A percentile compares a stretch with the other conserved stretches of the same genome.
These are phyloP conservation scores for Rhopalosiphum padi DNA, from an alignment of 1,140 invertebrate genomes.

Conservation along the genomic window DNA sequence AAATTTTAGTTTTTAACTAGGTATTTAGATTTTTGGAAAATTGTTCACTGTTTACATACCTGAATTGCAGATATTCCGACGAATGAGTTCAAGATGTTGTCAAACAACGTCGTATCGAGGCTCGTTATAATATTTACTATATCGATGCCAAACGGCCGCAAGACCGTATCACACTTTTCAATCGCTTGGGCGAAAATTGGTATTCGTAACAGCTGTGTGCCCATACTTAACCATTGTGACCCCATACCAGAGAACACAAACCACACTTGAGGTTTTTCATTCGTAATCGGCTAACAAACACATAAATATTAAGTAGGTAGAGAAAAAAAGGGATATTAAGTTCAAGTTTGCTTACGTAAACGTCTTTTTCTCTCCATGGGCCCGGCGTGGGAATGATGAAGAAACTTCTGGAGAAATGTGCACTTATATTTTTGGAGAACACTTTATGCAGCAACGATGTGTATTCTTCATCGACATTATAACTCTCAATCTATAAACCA, in stretches of 20 bases:
- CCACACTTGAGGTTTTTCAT: conserved; percentile 53
- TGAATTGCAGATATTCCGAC: conserved; percentile 82
- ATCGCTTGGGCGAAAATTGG: conserved; percentile 74
- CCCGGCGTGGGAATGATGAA: conserved; percentile 25
- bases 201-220: conserved; percentile 69
- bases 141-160: conserved; percentile 69
- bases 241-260: conserved; percentile 75
- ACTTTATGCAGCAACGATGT: not conserved
- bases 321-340: not conserved
- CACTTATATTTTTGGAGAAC: conserved; percentile 18
- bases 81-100: conserved; percentile 73
- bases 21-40: not conserved
- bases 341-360: not conserved
- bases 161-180: conserved; percentile 66
- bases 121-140: conserved; percentile 71
- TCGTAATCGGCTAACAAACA: conserved; percentile 26
- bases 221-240: conserved; percentile 74
- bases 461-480: conserved; percentile 40
- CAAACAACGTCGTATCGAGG: conserved; percentile 68
- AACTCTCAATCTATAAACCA: conserved; percentile 22
- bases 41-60: conserved; percentile 64
- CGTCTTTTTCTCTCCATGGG: conserved; percentile 34
- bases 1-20: not conserved
- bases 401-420: conserved; percentile 11
- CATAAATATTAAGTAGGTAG: not conserved